Base-by-base conservation (phyloP, 2,888 invertebrate species). In the Melanophora roralis region DNA sequence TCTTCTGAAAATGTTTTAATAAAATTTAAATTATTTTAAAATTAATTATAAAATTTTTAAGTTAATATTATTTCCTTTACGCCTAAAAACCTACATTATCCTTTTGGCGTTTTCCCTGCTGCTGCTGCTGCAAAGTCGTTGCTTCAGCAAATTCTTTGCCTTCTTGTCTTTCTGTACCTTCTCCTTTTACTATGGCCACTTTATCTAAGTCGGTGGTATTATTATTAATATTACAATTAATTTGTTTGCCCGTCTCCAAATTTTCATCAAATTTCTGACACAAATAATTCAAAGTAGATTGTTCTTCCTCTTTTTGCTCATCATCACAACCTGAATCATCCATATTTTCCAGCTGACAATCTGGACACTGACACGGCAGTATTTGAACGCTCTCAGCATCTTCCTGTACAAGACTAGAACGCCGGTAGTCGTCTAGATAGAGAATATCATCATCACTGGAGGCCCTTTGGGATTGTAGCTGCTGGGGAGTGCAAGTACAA, bases 181-280 rank as follows among this genome's bases (percentile, higher is more conserved):
- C 67, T 38, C 16, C 64, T 51, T 43, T 71, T 19, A 77, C 64
- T 82, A 74, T 74, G 74, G 57, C 75, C 60, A 60, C 65, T 40
- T 73, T 73, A 49, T 38, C 34, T 23, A 64, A 64, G 40, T 78
- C 79, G 67, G 65, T 73, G 78, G 81, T 69, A 36, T 21, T 69
- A 11, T 27, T 11, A 40, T 27, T 45, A 43, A 45, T 55, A 12
- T 5, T 38, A 5, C 12, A 38, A 34, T 43, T 75, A 71, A 69
- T 73, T 51, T 65, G 49, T 85, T 82, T 47, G 83, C 85, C 65
- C 45, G 88, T 87, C 81, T 89, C 89, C 80, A 89, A 78, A 80
- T 90, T 90, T 81, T 89, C 89, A 82, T 90, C 88, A 80, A 90
- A 90, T 85, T 89, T 89, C 84, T 89, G 89, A 85, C 90, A 90